Evolutionary conservation across 2,113 vertebrate genomes (phyloP), one percentile per base, ranked within the genome.

Genomic region (Echinops telfairi): DNA sequence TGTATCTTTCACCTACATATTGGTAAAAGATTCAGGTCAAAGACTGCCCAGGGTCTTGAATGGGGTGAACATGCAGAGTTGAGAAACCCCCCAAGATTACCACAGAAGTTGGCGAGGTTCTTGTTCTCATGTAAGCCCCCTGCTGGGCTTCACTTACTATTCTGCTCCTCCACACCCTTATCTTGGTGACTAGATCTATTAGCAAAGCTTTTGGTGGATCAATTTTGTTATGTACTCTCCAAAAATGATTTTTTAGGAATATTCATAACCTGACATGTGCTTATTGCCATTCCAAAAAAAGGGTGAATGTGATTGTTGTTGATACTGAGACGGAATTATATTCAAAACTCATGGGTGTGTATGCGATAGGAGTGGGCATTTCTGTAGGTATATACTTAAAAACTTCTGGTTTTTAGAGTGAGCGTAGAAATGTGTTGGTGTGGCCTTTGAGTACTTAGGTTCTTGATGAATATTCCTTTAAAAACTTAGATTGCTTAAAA

Each of bases 21-120:
- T 86, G 23, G 5, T 86, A 70, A n/a, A 6, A 53, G 47, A 71
- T 71, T 71, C 31, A 71, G 68, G 31, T 71, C n/a, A 19, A 71
- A 94, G 79, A 82, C 1, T 77, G 78, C 38, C 78, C 12, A 71
- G 57, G 25, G 57, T 40, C 53, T 88, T 43, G 84, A 75, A 80
- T 29, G 86, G 84, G 94, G 85, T 80, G 76, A 93, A 91, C 60
- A 47, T 33, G 76, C 17, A 58, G 83, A 66, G 27, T 94, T 87
- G 89, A 92, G 93, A 97, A 97, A 94, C 95, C 97, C 94, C 96
- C 95, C 57, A 66, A 87, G 82, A 78, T 91, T 93, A 96, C 95
- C 91, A 20, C 95, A 97, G 95, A 95, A 91, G 89, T 58, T 11
- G 12, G 20, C 70, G 85, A 83, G 38, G 68, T 53, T 95, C 47